These are phyloP conservation scores for Cynodonichthys magdalenae DNA, from an alignment of 2,797 vertebrate genomes.

Conservation along the genomic window DNA sequence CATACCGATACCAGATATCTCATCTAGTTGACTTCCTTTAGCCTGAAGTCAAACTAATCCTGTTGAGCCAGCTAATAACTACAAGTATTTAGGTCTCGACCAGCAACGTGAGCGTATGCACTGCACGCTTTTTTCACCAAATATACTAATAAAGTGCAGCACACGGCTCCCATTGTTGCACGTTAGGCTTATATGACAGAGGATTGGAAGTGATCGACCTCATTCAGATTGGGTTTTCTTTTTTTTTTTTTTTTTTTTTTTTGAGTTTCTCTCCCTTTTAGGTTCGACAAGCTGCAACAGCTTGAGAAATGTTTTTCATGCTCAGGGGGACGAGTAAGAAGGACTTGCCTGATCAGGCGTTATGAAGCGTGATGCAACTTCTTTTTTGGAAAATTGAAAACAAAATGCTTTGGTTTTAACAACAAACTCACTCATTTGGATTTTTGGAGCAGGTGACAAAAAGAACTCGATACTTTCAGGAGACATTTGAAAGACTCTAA, in stretches of 20 bases:
- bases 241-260: background rate
- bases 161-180: slow-evolving; percentile 5
- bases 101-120: slow-evolving; percentile 11
- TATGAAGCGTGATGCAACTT: slow-evolving; percentile 28
- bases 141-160: background rate
- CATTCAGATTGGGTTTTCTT: background rate
- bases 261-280: slow-evolving; percentile 1
- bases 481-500: slow-evolving; percentile 3
- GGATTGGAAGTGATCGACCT: background rate
- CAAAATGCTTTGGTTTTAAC: slow-evolving; percentile 9
- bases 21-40: slow-evolving; percentile 21
- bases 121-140: slow-evolving; percentile 5
- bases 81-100: slow-evolving; percentile 15
- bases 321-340: slow-evolving; percentile 4
- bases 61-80: slow-evolving; percentile 17
- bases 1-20: background rate
- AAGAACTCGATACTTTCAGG: background rate
- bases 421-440: no score
- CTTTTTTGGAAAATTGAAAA: slow-evolving; percentile 11
- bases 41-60: slow-evolving; percentile 19
- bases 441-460: background rate
- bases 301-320: slow-evolving; percentile 14
- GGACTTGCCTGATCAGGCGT: slow-evolving; percentile 55
- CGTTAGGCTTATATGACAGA: background rate
- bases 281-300: slow-evolving; percentile 47